Evolutionary conservation across 2,113 vertebrate species (phyloP).

Genomic region (Emydocephalus ijimae): DNA sequence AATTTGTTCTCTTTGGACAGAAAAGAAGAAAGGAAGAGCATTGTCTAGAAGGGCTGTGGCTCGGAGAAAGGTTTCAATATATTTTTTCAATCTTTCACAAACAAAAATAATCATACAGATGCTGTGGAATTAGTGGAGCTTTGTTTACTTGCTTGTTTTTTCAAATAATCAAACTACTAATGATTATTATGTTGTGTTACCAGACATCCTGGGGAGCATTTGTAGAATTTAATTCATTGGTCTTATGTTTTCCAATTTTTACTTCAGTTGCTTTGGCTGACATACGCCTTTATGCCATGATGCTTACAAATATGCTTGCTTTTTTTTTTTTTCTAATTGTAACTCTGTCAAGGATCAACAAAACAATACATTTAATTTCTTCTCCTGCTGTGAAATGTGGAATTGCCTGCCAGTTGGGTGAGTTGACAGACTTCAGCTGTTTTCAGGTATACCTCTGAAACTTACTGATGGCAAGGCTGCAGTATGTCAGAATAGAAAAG

Average conservation of each 20-base stretch:
- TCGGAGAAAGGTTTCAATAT: not conserved
- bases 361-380: not conserved
- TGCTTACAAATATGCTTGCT: not conserved
- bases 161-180: not conserved
- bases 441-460: not conserved
- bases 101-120: not conserved
- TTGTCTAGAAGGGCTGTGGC: not conserved
- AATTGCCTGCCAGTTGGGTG: not conserved
- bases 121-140: not conserved
- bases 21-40: not conserved
- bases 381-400: not conserved
- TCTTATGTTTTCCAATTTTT: fast-evolving
- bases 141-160: not conserved
- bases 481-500: not conserved
- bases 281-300: not conserved
- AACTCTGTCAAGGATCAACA: not conserved
- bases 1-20: not conserved
- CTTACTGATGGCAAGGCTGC: not conserved
- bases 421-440: not conserved
- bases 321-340: not conserved
- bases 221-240: not conserved
- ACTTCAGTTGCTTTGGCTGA: not conserved
- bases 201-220: not conserved
- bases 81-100: not conserved
- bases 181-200: not conserved